Evolutionary conservation across 2,888 invertebrate species (phyloP).

Genomic region (Dermolepida albohirtum): DNA sequence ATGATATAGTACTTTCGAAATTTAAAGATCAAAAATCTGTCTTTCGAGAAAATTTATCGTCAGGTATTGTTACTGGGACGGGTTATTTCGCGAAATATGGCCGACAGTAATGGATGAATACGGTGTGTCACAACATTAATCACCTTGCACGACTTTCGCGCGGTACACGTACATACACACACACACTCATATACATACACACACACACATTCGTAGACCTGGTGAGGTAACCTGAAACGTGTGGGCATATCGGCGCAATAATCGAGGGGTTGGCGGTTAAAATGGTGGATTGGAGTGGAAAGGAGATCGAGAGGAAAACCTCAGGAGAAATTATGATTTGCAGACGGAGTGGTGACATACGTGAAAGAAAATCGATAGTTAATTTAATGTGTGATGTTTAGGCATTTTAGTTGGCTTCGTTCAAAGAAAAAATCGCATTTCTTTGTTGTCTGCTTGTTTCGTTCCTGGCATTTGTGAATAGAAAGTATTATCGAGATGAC

Average conservation of each 20-base stretch:
- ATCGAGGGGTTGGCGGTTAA: too few species aligned
- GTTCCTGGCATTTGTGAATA: too few species aligned
- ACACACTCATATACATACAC: constrained; percentile 17
- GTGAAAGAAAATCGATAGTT: constrained; percentile 32
- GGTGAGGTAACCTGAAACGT: neutral
- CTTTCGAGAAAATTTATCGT: too few species aligned
- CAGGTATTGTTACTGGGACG: neutral
- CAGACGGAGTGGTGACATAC: constrained; percentile 5
- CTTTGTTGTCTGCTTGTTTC: too few species aligned
- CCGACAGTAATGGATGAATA: constrained; percentile 30
- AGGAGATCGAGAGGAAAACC: constrained; percentile 22
- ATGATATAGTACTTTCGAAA: too few species aligned
- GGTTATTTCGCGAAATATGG: constrained; percentile 25
- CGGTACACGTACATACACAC: constrained; percentile 20
- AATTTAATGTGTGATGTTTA: neutral
- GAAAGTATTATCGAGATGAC: too few species aligned
- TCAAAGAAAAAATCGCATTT: too few species aligned
- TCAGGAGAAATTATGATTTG: constrained; percentile 36
- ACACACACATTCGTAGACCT: constrained; percentile 3
- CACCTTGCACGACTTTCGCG: constrained; percentile 16
- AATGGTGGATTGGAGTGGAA: too few species aligned
- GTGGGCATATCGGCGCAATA: neutral
- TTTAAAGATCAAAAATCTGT: too few species aligned
- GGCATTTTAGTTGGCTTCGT: too few species aligned
- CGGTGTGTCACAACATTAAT: constrained; percentile 29